Base-by-base conservation (phyloP, 92 coral and sea anemone species). In the Montipora capitata region DNA sequence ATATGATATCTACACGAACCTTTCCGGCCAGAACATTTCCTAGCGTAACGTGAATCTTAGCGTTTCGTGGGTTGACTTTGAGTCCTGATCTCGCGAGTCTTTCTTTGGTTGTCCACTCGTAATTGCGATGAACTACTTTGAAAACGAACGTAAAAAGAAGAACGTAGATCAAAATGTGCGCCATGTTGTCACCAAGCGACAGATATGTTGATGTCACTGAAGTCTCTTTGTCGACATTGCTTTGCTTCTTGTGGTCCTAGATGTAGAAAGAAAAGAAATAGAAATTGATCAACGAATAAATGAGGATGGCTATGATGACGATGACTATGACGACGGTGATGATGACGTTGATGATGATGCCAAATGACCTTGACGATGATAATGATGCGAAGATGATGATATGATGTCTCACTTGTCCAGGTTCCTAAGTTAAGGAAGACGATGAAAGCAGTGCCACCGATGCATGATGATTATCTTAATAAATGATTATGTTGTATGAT, bases 31-130 rank as follows among this genome's bases (percentile, higher is more conserved):
- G 61, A 87, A 88, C 88, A 82, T 95, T 95, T 3, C 93, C 98
- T 87, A 95, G 85, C 17, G 91, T 90, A 18, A 91, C 79, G 42
- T 94, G 94, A 16, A 96, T 94, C 92, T 96, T 96, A 12, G 98
- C 98, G 81, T 96, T 96, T 2, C 81, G 72, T 15, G 97, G 97
- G 79, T 92, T 94, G 2, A 89, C 87, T 71, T 77, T 88, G 12
- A 94, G 91, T 17, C 98, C 98, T 40, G 98, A 87, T 67, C 62
- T 74, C 18, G 96, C 95, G 52, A 96, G 86, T 1, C 93, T 42
- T 39, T 96, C 94, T 35, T 87, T 80, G 58, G 84, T 65, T 56
- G 18, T 44, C 98, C 98, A 96, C 49, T 96, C 98, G 1, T 81
- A 63, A 81, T 94, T 96, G 38, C 98, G 95, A 76, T 87, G 88